Percentiles rank a stretch among this genome's conserved stretches.
Conservation (phyloP, 2,797 vertebrate genomes). For the Scolopax bukidnonensis region DNA sequence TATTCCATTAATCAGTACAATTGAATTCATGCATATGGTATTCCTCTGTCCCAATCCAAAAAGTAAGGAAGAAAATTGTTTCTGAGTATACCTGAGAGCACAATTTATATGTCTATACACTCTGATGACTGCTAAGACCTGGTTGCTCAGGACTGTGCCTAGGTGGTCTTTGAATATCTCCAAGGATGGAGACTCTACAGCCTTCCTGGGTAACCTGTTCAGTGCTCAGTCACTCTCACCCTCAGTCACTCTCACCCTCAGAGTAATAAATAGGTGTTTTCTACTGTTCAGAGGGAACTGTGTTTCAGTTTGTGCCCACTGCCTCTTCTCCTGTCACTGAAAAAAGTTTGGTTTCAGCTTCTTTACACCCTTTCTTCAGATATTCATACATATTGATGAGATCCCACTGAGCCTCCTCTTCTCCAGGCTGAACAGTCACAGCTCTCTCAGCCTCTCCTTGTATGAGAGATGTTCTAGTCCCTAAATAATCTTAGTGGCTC, state of each 20-base stretch:
- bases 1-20: background rate
- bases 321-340: background rate
- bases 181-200: background rate
- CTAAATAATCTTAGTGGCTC: too few species aligned
- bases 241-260: background rate
- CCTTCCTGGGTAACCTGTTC: too few species aligned
- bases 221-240: background rate
- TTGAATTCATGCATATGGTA: background rate
- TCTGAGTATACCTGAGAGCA: background rate
- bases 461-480: background rate
- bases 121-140: background rate
- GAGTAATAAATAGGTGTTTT: background rate
- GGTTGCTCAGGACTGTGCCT: background rate
- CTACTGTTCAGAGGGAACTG: background rate
- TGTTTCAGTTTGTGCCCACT: background rate
- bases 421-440: background rate
- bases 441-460: background rate
- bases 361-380: background rate
- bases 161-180: background rate
- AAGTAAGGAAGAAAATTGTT: background rate
- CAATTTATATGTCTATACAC: background rate
- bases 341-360: background rate
- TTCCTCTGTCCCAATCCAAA: background rate
- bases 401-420: background rate
- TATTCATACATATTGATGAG: background rate